Evolutionary conservation across 1,140 invertebrate species (phyloP), one percentile per base, ranked within the genome.

Genomic region (Ceratosolen solmsi): DNA sequence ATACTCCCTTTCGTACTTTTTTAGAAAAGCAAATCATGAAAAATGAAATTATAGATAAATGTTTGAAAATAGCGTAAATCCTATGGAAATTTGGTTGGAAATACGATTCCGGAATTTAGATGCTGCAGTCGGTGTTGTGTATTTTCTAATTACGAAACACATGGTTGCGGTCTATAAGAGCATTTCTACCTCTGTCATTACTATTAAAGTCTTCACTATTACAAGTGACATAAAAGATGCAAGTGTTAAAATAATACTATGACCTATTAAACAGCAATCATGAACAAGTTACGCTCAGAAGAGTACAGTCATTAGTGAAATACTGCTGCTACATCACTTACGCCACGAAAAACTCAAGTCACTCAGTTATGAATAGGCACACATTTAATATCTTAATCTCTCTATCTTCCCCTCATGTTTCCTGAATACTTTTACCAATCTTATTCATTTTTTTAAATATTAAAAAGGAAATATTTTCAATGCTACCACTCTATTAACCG

Each of bases 181-280:
- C 38, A 54, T 36, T 36, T 3, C 73, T 33, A 25, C 13, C 5
- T 71, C 68, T 33, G 33, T 63, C 54, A 72, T 80, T 80, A 65
- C 74, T 65, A 74, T 80, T 65, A 80, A 73, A 49, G 20, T 65
- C 63, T 74, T 65, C 70, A 65, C 71, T 80, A n/a, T 60, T 56
- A 56, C 49, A 41, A 46, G 46, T 51, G 46, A 20, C 49, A 54
- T 56, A 60, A 75, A 75, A 75, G 51, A 56, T 38, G 36, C 51
- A 49, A 38, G 74, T 63, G 56, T 76, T 70, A 80, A 60, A 80
- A 58, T 80, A 65, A 80, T 20, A 54, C 30, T 41, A 65, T 27
- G 71, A 74, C 79, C 58, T 80, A 80, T 80, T 73, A 80, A 80
- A 74, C 33, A 54, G 71, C 46, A 80, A 80, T 80, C 41, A 74